Evolutionary conservation across 2,113 vertebrate genomes (phyloP).

Genomic region (Cromileptes altivelis): DNA sequence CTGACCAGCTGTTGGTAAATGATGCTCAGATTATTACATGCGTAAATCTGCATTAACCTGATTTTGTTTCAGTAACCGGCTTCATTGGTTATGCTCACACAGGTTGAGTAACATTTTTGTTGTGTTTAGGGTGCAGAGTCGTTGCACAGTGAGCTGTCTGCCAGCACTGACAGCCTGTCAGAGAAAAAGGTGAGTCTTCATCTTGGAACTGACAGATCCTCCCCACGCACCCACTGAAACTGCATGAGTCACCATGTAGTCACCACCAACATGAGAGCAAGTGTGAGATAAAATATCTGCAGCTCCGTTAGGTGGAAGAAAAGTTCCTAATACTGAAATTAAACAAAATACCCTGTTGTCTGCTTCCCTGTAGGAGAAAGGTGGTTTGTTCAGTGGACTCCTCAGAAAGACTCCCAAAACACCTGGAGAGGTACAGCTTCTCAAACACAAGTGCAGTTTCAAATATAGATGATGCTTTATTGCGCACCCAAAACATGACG

Average conservation of each 20-base stretch:
- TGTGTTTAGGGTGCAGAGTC: conserved; percentile 32
- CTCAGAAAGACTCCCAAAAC: conserved; percentile 61
- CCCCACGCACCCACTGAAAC: not conserved
- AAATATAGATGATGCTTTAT: not conserved
- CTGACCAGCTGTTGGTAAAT: not conserved
- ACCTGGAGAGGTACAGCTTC: conserved; percentile 33
- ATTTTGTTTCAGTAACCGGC: not conserved
- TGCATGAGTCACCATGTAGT: not conserved
- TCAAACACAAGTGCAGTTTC: not conserved
- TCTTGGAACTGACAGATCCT: not conserved
- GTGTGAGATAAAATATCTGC: not conserved
- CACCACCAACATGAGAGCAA: not conserved
- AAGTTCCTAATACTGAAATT: not conserved
- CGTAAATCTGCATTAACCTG: not conserved
- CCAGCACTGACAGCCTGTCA: conserved; percentile 49
- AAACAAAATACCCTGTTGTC: not conserved
- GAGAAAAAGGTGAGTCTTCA: conserved; percentile 66
- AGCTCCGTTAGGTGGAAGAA: not conserved
- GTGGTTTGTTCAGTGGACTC: conserved; percentile 59
- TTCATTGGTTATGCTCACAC: not conserved
- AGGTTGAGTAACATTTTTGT: conserved; percentile 19
- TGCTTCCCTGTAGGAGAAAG: conserved; percentile 56
- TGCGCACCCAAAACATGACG: not conserved
- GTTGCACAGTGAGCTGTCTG: conserved; percentile 26
- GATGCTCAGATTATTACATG: not conserved